phyloP scores from a whole-genome alignment of 1,140 invertebrate genomes.

The Pogonus chalceus region DNA sequence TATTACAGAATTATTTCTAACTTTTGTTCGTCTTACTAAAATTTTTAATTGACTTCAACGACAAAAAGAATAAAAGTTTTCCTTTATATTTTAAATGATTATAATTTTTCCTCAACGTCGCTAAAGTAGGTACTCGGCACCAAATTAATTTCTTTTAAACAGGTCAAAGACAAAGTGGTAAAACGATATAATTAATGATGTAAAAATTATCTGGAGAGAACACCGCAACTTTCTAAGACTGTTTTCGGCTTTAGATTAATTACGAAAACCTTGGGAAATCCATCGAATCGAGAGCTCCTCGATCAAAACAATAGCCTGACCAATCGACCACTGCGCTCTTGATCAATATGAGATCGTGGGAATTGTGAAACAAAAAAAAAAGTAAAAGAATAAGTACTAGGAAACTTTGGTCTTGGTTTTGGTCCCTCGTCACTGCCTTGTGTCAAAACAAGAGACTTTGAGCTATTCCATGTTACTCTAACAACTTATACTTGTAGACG shows the following conservation, averaged over 20 bases:
- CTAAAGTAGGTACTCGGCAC: no score
- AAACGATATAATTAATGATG: no score
- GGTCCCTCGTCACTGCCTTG: not conserved
- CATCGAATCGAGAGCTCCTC: not conserved
- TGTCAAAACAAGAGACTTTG: conserved; percentile 1
- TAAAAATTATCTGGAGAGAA: not conserved
- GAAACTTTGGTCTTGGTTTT: no score
- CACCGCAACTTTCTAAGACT: not conserved
- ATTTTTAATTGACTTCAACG: no score
- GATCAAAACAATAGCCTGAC: conserved; percentile 2
- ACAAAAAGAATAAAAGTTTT: no score
- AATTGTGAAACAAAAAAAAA: not conserved
- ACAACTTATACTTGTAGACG: not conserved
- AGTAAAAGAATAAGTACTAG: no score
- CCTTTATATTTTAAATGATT: no score
- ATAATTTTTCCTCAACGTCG: no score
- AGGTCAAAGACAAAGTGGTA: no score
- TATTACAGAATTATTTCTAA: no score
- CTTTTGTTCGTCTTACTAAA: no score
- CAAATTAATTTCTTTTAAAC: no score
- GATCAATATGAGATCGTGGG: not conserved
- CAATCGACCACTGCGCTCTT: not conserved
- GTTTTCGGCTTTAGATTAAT: not conserved
- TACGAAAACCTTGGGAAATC: not conserved
- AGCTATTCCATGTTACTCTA: not conserved